Conservation (phyloP, 2,797 vertebrate genomes). For the Pipistrellus kuhlii region DNA sequence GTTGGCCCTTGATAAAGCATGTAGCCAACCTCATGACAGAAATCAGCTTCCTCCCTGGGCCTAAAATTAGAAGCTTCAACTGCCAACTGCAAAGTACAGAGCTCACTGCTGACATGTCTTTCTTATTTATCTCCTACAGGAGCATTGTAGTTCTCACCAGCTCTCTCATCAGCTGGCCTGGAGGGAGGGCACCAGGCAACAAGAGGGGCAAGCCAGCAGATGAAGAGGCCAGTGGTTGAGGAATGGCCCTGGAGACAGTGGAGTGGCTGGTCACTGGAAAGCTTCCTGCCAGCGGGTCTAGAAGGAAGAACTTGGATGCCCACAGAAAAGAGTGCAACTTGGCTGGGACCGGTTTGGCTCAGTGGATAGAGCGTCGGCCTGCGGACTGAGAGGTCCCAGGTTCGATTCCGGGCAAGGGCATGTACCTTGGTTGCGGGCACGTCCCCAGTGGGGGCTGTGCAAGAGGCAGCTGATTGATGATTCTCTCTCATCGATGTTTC, state of each 20-base stretch:
- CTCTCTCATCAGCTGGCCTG: conserved; percentile 3
- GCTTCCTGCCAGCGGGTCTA: background rate
- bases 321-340: background rate
- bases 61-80: conserved; percentile 67
- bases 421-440: no score
- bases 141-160: conserved; percentile 53
- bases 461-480: no score
- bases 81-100: background rate
- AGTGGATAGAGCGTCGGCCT: no score
- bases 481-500: no score
- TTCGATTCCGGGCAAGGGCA: no score
- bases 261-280: background rate
- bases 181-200: conserved; percentile 39
- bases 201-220: background rate
- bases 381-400: no score
- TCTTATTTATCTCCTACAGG: conserved; percentile 44
- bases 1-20: conserved; percentile 40
- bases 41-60: conserved; percentile 57
- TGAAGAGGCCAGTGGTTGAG: background rate
- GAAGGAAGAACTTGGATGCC: background rate
- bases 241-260: background rate
- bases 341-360: no score
- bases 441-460: no score
- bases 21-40: conserved; percentile 14
- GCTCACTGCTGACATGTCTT: conserved; percentile 26